Evolutionary conservation across 1,140 invertebrate genomes (phyloP).

Genomic region (Eupeodes corollae): DNA sequence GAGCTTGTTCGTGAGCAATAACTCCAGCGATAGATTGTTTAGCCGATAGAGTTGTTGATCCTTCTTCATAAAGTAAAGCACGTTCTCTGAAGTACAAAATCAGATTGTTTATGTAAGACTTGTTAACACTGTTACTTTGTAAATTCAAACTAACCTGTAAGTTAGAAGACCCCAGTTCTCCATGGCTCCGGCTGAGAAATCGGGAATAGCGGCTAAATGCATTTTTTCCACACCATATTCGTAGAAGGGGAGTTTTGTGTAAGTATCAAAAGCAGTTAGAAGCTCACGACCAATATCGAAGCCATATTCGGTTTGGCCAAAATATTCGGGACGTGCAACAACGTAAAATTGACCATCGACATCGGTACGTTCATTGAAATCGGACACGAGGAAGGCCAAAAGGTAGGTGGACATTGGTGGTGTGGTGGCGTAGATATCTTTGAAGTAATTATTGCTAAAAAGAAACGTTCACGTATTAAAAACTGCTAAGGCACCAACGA

Average conservation of each 20-base stretch:
- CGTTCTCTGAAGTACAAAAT: slow-evolving; percentile 43
- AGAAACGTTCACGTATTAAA: too few species aligned
- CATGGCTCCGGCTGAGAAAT: slow-evolving; percentile 68
- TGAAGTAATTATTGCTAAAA: too few species aligned
- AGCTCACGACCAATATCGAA: slow-evolving; percentile 31
- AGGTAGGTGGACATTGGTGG: slow-evolving; percentile 76
- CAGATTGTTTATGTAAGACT: background rate
- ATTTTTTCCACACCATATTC: background rate
- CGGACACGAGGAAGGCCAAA: slow-evolving; percentile 64
- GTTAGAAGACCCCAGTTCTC: slow-evolving; percentile 60
- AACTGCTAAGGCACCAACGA: too few species aligned
- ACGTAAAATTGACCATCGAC: slow-evolving; percentile 42
- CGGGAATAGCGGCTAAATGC: slow-evolving; percentile 54
- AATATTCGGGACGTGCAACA: slow-evolving; percentile 54
- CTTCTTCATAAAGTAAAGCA: slow-evolving; percentile 40
- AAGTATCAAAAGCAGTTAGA: slow-evolving; percentile 32
- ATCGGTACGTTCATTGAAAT: slow-evolving; percentile 42
- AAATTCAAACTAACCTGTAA: background rate
- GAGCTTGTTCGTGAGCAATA: slow-evolving; percentile 47
- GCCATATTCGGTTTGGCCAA: slow-evolving; percentile 46
- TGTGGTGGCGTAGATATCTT: slow-evolving; percentile 25
- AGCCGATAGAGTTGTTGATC: slow-evolving; percentile 30
- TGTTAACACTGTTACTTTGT: background rate
- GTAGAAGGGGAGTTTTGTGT: slow-evolving; percentile 5
- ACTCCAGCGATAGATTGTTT: slow-evolving; percentile 41